Conservation (phyloP, 2,888 invertebrate species). For the Theretra japonica region DNA sequence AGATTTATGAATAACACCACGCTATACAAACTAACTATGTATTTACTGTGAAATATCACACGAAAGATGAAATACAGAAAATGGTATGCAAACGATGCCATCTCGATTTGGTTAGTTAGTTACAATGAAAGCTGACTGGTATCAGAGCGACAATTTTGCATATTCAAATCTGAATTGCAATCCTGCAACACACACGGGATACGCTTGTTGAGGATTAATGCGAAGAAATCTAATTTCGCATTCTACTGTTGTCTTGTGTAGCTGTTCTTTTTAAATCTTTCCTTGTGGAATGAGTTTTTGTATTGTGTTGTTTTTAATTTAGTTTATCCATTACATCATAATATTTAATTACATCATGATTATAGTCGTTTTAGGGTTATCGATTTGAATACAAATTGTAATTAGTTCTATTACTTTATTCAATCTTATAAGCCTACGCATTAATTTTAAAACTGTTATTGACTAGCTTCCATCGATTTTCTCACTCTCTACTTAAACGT, state of each 20-base stretch:
- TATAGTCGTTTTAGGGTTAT: too few species aligned
- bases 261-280: background rate
- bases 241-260: background rate
- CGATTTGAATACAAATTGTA: too few species aligned
- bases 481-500: too few species aligned
- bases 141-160: conserved; percentile 24
- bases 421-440: too few species aligned
- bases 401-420: too few species aligned
- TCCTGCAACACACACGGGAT: background rate
- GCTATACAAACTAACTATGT: background rate
- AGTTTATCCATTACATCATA: too few species aligned
- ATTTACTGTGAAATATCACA: background rate
- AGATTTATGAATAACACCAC: background rate
- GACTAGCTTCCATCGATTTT: too few species aligned
- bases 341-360: too few species aligned
- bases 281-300: background rate
- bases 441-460: too few species aligned
- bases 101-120: conserved; percentile 21
- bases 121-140: conserved; percentile 7
- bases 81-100: background rate
- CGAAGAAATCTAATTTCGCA: background rate
- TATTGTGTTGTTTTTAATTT: background rate
- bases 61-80: background rate
- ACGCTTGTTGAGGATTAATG: background rate
- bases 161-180: conserved; percentile 18